Evolutionary conservation across 1,140 invertebrate genomes (phyloP), one percentile per base, ranked within the genome.

Genomic region (Pseudomyrmex cubaensis): DNA sequence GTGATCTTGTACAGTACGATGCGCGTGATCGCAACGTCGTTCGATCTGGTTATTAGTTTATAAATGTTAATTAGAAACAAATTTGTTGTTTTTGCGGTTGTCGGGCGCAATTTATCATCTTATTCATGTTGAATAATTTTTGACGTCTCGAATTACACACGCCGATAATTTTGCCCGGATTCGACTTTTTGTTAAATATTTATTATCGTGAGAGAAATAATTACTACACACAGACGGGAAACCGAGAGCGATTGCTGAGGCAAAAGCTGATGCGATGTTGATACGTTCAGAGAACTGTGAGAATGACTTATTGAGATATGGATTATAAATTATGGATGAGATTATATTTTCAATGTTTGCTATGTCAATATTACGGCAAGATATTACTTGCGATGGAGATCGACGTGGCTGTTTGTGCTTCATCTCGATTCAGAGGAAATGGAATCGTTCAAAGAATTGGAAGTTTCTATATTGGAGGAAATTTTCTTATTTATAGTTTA

Each of bases 1-100:
- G 72, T 69, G 83, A 73, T 70, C 46, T 80, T 35, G 87, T 89
- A 88, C 87, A 89, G 87, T 67, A 73, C 56, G 82, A 82, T 69
- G 57, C 46, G 61, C 52, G 61, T 67, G 64, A 63, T 57, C 74
- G 25, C 25, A 57, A 59, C 67, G 52, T 86, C 50, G 20, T 84
- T 61, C 35, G 22, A 75, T 67, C 83, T 85, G 86, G 83, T 54
- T 64, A 69, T 54, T 44, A 64, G 59, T 87, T 80, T 87, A 87
- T 22, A 86, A 35, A 35, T 35, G 35, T 25, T 25, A 35, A 35
- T 35, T 35, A 35, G 35, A 35, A 7, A 35, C 5, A 35, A 35
- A 35, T 35, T 35, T 35, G 35, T 35, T 35, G 35, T 7, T 35
- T 35, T 35, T 44, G 22, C 15, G 12, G 17, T 17, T 15, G 4